These are phyloP conservation scores for Agelaius phoeniceus DNA, from an alignment of 2,113 vertebrate species.

Conservation along the genomic window DNA sequence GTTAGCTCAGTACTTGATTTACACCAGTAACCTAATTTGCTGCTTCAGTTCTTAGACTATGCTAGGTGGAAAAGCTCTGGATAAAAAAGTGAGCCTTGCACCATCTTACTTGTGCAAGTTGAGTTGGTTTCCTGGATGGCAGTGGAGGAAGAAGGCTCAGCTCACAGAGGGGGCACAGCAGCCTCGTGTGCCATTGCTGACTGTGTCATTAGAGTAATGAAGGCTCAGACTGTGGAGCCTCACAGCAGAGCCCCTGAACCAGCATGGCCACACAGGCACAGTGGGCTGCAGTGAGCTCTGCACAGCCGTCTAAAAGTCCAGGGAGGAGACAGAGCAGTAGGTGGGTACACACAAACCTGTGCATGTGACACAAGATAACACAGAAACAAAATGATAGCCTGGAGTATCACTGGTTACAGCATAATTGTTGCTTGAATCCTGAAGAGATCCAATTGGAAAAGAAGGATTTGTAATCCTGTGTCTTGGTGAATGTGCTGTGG, in stretches of 20 bases:
- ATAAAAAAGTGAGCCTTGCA: neutral
- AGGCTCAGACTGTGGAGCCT: neutral
- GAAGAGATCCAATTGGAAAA: neutral
- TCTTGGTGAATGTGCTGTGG: neutral
- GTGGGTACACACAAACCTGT: neutral
- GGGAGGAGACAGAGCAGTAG: neutral
- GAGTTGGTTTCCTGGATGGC: neutral
- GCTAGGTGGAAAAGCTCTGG: neutral
- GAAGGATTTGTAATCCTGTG: neutral
- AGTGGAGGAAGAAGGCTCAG: neutral
- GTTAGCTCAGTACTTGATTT: neutral
- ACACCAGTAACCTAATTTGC: neutral
- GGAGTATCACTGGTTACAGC: neutral
- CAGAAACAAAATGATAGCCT: neutral
- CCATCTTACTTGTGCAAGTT: neutral
- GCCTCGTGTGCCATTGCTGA: fast-evolving
- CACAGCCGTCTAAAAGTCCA: neutral
- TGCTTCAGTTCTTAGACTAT: neutral
- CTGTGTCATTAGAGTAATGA: neutral
- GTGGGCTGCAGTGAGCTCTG: fast-evolving
- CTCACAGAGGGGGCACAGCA: neutral
- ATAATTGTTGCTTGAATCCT: neutral
- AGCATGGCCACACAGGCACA: neutral
- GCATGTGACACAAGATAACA: fast-evolving
- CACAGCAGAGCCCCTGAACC: neutral